These are phyloP conservation scores for Aspidapion aeneum DNA, from an alignment of 2,888 invertebrate genomes.

Conservation along the genomic window DNA sequence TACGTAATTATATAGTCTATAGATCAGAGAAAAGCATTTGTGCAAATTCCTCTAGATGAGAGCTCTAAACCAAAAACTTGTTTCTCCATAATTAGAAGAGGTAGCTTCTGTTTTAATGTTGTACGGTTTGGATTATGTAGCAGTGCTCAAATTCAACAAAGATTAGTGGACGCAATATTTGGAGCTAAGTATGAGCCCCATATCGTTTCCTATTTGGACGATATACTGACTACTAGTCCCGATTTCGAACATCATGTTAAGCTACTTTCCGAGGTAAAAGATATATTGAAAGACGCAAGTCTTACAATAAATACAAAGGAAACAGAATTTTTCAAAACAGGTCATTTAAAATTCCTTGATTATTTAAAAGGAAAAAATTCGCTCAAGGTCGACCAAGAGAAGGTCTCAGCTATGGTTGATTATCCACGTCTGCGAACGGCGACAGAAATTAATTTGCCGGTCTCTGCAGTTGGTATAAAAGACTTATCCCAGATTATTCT, in stretches of 20 bases:
- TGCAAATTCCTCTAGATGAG: constrained; percentile 18
- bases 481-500: constrained; percentile 31
- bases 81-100: constrained; percentile 34
- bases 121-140: neutral
- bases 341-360: neutral
- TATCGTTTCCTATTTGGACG: constrained; percentile 25
- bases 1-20: constrained; percentile 14
- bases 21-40: constrained; percentile 17
- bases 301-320: constrained; percentile 18
- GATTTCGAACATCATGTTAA: constrained; percentile 26
- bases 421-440: constrained; percentile 19
- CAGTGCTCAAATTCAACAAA: neutral
- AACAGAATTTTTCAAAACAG: neutral
- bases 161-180: neutral
- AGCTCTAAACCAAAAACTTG: constrained; percentile 31
- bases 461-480: constrained; percentile 27
- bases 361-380: neutral
- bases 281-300: constrained; percentile 12
- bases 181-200: neutral
- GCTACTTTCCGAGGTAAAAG: constrained; percentile 6
- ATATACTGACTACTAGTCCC: constrained; percentile 23
- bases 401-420: neutral
- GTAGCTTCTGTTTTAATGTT: constrained; percentile 8
- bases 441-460: constrained; percentile 34
- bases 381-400: neutral